Evolutionary conservation across 1,140 invertebrate genomes (phyloP), one percentile per base, ranked within the genome.

Genomic region (Musca domestica): DNA sequence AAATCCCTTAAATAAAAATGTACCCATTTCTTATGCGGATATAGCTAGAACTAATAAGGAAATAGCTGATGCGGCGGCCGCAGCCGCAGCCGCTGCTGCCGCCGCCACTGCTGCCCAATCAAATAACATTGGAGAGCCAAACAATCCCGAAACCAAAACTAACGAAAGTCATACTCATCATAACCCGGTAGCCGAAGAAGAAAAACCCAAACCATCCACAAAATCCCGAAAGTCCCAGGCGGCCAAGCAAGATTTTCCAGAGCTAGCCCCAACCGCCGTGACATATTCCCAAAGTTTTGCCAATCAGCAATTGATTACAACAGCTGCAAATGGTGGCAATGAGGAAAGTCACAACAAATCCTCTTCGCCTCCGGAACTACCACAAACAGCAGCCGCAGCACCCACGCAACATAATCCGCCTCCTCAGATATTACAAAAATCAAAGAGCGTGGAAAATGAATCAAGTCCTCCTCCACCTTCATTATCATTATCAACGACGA

Each of bases 1-100:
- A 25, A 58, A 58, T 17, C 34, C 17, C 63, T 70, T 56, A 10
- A 71, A 69, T 66, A 69, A 64, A 22, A 51, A 12, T 30, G 46
- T 41, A 3, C 76, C 75, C 47, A 78, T 78, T 61, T 91, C 90
- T 48, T 91, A 91, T 74, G 90, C 90, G 2, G 89, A 90, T 70
- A 91, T 91, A 54, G 86, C 89, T 12, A 82, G 86, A 15, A 89
- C 76, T 54, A 78, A 76, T 49, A 72, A 73, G 54, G 76, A 80
- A n/a, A 67, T 30, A 66, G 51, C 54, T 67, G 68, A 71, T 66
- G 72, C 48, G 30, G 56, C 51, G 25, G 61, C 63, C 22, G 48
- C 48, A 10, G 54, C 52, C 3, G 47, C 34, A 5, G 34, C 34
- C 34, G 34, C 10, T 10, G 34, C 34, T 12, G 34, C 34, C 27